Percentiles rank a stretch among this genome's conserved stretches.
Conservation (phyloP, 2,888 invertebrate genomes). For the Protonemura montana region DNA sequence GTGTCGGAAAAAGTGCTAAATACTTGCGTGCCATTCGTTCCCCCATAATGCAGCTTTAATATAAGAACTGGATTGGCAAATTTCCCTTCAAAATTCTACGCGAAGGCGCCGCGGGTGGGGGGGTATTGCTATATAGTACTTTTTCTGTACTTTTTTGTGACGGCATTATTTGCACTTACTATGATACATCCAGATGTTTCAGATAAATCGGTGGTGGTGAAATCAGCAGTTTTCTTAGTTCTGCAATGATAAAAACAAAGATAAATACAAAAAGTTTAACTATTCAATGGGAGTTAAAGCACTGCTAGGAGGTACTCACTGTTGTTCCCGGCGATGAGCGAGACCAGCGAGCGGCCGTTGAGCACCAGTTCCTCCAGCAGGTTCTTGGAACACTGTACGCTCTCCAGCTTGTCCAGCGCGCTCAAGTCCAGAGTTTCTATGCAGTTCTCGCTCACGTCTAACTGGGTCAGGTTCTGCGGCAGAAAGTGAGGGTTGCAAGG, state of each 20-base stretch:
- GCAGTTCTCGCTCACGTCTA: constrained; percentile 84
- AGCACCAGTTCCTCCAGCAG: constrained; percentile 76
- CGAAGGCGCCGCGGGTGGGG: constrained; percentile 30
- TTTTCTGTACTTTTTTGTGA: not conserved
- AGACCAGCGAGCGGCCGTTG: constrained; percentile 79
- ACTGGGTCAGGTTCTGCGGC: constrained; percentile 78
- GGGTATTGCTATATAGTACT: not conserved
- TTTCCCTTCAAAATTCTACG: no score
- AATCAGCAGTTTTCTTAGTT: constrained; percentile 74
- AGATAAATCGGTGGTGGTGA: constrained; percentile 75
- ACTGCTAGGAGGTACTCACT: constrained; percentile 60
- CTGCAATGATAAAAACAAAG: constrained; percentile 61
- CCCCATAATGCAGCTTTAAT: no score
- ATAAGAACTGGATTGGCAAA: no score
- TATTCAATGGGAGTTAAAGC: no score
- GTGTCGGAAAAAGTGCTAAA: no score
- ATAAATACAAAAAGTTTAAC: not conserved
- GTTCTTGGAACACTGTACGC: constrained; percentile 80
- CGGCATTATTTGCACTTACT: constrained; percentile 59
- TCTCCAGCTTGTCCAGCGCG: constrained; percentile 78
- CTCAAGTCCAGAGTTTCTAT: constrained; percentile 84
- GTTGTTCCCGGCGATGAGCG: constrained; percentile 81
- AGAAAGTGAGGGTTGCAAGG: constrained; percentile 44
- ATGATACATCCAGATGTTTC: constrained; percentile 79
- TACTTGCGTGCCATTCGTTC: no score